Conservation (phyloP, 2,797 vertebrate species). For the Varecia variegata region DNA sequence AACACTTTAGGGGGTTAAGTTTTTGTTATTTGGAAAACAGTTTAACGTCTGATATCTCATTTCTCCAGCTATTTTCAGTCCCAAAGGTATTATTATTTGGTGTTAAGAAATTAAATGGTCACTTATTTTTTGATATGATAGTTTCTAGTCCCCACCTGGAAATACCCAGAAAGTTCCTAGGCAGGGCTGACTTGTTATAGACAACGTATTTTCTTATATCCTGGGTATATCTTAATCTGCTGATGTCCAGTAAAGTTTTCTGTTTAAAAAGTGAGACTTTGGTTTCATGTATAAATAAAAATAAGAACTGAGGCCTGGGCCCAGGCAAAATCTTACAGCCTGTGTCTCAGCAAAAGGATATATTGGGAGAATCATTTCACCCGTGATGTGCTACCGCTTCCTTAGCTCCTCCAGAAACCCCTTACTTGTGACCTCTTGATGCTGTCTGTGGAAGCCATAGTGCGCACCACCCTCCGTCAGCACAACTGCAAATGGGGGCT, state of each 20-base stretch:
- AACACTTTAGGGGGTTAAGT: neutral
- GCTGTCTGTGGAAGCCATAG: neutral
- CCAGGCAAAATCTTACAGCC: neutral
- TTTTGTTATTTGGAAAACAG: constrained; percentile 25
- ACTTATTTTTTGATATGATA: neutral
- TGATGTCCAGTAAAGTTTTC: neutral
- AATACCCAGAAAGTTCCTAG: neutral
- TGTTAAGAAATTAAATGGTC: neutral
- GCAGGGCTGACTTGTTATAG: neutral
- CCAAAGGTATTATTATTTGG: neutral
- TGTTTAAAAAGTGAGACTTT: constrained; percentile 13
- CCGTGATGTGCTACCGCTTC: neutral
- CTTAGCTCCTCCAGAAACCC: neutral
- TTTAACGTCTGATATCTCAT: neutral
- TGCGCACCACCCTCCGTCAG: accelerated
- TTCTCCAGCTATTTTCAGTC: neutral
- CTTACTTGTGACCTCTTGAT: neutral
- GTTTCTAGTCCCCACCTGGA: neutral
- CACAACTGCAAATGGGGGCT: neutral
- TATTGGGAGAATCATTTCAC: neutral
- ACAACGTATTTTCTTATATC: neutral
- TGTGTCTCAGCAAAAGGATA: neutral
- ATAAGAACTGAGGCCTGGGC: neutral
- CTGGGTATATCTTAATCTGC: neutral
- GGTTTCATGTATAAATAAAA: neutral